phyloP scores from a whole-genome alignment of 2,888 invertebrate species.

The Trichogramma dendrolimi region DNA sequence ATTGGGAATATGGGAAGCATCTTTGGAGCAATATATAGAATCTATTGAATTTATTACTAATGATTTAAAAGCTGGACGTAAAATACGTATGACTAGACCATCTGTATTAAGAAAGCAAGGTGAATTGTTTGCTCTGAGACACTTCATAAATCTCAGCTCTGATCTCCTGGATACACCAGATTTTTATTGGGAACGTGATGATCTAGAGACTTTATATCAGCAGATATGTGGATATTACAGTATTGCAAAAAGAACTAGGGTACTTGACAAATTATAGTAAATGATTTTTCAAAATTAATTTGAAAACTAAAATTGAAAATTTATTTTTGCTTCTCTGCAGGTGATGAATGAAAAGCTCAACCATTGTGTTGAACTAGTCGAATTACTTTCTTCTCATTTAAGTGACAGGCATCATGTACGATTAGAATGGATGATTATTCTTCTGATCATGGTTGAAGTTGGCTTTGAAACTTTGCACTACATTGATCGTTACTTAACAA shows the following conservation, averaged over 20 bases:
- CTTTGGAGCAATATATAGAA: slow-evolving; percentile 77
- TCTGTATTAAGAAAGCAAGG: slow-evolving; percentile 77
- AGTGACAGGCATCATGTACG: slow-evolving; percentile 89
- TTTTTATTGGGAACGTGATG: slow-evolving; percentile 96
- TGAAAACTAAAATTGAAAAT: slow-evolving; percentile 4
- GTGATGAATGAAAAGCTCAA: slow-evolving; percentile 93
- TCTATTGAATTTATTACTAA: slow-evolving; percentile 77
- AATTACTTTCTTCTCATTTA: slow-evolving; percentile 82
- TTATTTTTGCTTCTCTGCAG: slow-evolving; percentile 52
- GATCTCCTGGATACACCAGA: slow-evolving; percentile 93
- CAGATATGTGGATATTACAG: slow-evolving; percentile 80
- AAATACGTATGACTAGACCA: slow-evolving; percentile 65
- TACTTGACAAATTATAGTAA: slow-evolving; percentile 44
- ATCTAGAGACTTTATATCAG: slow-evolving; percentile 79
- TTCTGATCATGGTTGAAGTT: slow-evolving; percentile 92
- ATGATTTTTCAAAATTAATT: slow-evolving; percentile 3
- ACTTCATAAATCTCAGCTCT: slow-evolving; percentile 87
- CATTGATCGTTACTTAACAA: slow-evolving; percentile 59
- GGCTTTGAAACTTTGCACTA: slow-evolving; percentile 78
- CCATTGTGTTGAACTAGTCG: slow-evolving; percentile 89
- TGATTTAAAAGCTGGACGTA: slow-evolving; percentile 71
- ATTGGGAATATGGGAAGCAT: slow-evolving; percentile 89
- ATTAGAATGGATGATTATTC: slow-evolving; percentile 96
- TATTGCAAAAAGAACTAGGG: slow-evolving; percentile 78
- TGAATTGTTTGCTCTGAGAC: slow-evolving; percentile 82